Evolutionary conservation across 35 echinoderm and acorn worm species (phyloP).

Genomic region (Anneissia japonica): DNA sequence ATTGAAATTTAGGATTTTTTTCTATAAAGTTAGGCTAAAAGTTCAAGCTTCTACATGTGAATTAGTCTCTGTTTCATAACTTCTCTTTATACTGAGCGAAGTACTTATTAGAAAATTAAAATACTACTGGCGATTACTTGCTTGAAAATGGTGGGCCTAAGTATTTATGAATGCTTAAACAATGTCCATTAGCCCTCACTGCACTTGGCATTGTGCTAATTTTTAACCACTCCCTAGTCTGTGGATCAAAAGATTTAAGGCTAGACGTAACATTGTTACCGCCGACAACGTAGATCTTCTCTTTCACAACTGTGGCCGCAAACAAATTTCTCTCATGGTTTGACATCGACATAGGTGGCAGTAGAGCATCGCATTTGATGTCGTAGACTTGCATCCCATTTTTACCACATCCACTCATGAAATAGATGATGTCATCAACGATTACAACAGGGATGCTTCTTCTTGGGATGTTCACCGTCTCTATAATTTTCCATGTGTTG

Average conservation of each 20-base stretch:
- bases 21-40: no score
- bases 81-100: no score
- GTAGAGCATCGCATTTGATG: slow-evolving; percentile 15
- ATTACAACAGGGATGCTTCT: slow-evolving; percentile 47
- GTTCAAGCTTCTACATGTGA: no score
- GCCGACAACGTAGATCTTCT: slow-evolving; percentile 40
- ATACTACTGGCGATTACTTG: background rate
- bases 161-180: slow-evolving; percentile 41
- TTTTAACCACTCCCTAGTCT: slow-evolving; percentile 23
- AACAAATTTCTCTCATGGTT: slow-evolving; percentile 58
- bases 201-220: slow-evolving; percentile 43
- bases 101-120: no score
- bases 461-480: slow-evolving; percentile 21
- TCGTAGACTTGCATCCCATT: slow-evolving; percentile 67
- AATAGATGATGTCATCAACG: slow-evolving; percentile 41
- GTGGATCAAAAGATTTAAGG: slow-evolving; percentile 36
- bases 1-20: no score
- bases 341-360: slow-evolving; percentile 42
- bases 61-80: no score
- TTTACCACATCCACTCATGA: slow-evolving; percentile 43
- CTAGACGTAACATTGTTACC: slow-evolving; percentile 37
- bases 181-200: slow-evolving; percentile 42
- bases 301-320: slow-evolving; percentile 29
- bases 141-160: slow-evolving; percentile 60
- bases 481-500: slow-evolving; percentile 41